These are phyloP conservation scores for Seriola dumerili DNA, from an alignment of 2,113 vertebrate species.

Conservation along the genomic window DNA sequence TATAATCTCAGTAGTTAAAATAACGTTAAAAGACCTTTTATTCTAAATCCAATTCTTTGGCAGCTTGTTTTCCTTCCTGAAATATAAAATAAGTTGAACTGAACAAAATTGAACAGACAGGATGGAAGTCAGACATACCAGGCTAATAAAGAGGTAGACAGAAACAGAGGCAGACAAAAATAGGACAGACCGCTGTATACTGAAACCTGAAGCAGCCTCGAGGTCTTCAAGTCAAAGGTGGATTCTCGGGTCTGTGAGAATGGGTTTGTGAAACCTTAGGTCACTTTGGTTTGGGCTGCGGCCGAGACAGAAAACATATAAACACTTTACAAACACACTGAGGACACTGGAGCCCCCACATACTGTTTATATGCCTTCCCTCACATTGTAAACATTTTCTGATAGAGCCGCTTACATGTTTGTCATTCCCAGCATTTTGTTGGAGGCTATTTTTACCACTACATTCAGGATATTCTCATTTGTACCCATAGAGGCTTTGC, in stretches of 20 bases:
- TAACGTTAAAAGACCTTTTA: no score
- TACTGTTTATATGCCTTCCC: conserved; percentile 9
- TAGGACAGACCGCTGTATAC: neutral
- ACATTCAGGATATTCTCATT: neutral
- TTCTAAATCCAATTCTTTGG: no score
- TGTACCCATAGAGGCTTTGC: neutral
- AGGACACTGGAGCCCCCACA: neutral
- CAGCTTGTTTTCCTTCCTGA: no score
- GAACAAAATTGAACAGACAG: no score
- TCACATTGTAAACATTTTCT: conserved; percentile 22
- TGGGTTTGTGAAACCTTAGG: neutral
- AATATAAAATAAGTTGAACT: no score
- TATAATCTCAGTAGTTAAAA: no score
- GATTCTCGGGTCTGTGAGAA: neutral
- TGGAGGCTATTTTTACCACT: neutral
- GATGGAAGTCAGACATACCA: no score
- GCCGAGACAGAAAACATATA: conserved; percentile 2
- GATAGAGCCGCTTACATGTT: conserved; percentile 9
- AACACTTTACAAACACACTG: neutral
- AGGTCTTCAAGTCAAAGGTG: neutral
- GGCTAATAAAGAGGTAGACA: no score
- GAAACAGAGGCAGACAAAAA: neutral
- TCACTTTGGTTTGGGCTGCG: neutral
- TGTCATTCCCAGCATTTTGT: conserved; percentile 3
- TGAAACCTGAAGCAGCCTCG: no score